Evolutionary conservation across 2,797 vertebrate species (phyloP), one percentile per base, ranked within the genome.

Genomic region (Scolopax rusticola): DNA sequence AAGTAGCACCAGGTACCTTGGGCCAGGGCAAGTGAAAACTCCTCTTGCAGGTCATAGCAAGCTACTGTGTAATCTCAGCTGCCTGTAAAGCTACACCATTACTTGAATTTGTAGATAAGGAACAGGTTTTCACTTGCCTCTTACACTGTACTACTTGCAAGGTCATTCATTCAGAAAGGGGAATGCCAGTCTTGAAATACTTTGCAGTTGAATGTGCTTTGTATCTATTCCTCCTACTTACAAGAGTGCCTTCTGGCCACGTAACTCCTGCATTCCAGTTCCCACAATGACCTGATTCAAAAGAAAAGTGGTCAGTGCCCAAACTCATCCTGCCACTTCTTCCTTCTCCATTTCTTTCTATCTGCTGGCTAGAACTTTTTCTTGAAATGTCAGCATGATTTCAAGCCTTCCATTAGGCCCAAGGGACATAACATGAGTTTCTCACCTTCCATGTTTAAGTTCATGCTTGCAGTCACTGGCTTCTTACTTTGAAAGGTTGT

Each of bases 361-460:
- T 53, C 41, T 60, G 16, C 30, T 59, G 20, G n/a, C 30, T 69
- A 67, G 6, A 6, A 50, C 33, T 9, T 6, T 24, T 16, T 61
- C 65, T 57, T 86, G 5, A 28, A 54, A 67, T 15, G 1, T 25
- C 40, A 33, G 9, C 17, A 15, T 80, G 51, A 80, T 86, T 80
- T 88, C n/a, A 73, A 56, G 41, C 45, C 20, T 47, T n/a, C 28
- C 32, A 2, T 41, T 27, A 78, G 40, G 11, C 12, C 64, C 33
- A 48, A 59, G 21, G 28, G 56, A 19, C 1, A 0, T 50, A 61
- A 77, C 1, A 0, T 5, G 38, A 71, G n/a, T 60, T 65, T 92
- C 56, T 81, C 14, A 54, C 28, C 21, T 61, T 65, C 18, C 11
- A 15, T 38, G 16, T 64, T 69, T 16, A 69, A 64, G 30, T 61